These are phyloP conservation scores for Tillus elongatus DNA, from an alignment of 2,888 invertebrate species.

Conservation along the genomic window DNA sequence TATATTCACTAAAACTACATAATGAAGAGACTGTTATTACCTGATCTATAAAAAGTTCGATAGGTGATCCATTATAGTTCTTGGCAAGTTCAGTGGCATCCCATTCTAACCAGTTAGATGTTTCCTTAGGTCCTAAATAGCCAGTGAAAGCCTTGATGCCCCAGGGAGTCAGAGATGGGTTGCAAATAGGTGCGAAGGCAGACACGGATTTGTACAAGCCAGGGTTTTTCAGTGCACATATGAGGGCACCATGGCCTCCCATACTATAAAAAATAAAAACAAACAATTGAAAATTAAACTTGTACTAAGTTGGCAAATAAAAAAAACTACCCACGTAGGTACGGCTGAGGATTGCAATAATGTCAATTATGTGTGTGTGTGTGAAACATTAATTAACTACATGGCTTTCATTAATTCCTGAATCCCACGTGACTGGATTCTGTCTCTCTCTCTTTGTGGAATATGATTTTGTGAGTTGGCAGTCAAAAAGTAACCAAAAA, in stretches of 20 bases:
- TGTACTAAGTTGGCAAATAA: no score
- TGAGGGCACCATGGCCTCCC: slow-evolving; percentile 96
- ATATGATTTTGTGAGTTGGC: no score
- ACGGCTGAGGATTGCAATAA: no score
- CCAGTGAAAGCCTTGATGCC: slow-evolving; percentile 77
- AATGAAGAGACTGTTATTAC: slow-evolving; percentile 40
- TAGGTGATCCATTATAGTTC: slow-evolving; percentile 71
- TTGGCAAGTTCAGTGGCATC: slow-evolving; percentile 80
- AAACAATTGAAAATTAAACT: slow-evolving; percentile 4
- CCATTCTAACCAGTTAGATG: slow-evolving; percentile 65
- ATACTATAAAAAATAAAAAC: slow-evolving; percentile 56
- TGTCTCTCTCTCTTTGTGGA: no score
- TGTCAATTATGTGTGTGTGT: no score
- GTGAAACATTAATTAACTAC: no score
- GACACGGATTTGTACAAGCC: slow-evolving; percentile 81
- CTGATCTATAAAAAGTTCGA: slow-evolving; percentile 84
- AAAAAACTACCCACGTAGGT: no score
- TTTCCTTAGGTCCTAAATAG: slow-evolving; percentile 63
- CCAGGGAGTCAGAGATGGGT: slow-evolving; percentile 79
- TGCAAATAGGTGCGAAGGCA: slow-evolving; percentile 91
- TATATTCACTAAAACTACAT: slow-evolving; percentile 5
- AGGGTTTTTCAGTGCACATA: slow-evolving; percentile 84
- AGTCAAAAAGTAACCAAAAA: no score
- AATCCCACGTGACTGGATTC: no score
- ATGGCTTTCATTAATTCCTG: no score